These are phyloP conservation scores for Podarcis lilfordi DNA, from an alignment of 2,797 vertebrate genomes.

Conservation along the genomic window DNA sequence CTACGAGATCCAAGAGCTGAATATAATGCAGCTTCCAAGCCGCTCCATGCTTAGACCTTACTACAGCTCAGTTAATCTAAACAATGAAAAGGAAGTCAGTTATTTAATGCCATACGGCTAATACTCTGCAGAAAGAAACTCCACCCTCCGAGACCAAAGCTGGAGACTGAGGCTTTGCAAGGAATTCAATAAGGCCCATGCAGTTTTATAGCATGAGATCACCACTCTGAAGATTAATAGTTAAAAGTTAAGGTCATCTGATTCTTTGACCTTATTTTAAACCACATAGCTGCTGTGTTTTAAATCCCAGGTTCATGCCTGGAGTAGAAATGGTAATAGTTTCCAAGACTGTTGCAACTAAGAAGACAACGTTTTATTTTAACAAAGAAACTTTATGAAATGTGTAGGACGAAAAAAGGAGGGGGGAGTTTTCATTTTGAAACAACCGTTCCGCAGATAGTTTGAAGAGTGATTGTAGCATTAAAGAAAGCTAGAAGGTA, in stretches of 20 bases:
- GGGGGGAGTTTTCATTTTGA: not conserved
- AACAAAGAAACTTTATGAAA: not conserved
- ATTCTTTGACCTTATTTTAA: constrained; percentile 52
- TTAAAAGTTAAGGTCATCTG: constrained; percentile 22
- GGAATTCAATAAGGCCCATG: not conserved
- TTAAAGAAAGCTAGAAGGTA: not conserved
- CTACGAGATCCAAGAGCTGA: constrained; percentile 58
- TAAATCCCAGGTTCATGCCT: constrained; percentile 28
- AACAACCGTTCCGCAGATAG: not conserved
- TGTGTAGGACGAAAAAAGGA: constrained; percentile 1
- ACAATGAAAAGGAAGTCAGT: constrained; percentile 64
- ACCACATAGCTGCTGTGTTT: constrained; percentile 30
- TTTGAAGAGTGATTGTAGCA: not conserved
- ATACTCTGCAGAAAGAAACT: constrained; percentile 40
- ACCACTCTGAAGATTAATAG: constrained; percentile 29
- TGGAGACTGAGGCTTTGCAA: constrained; percentile 30
- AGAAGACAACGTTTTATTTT: constrained; percentile 42
- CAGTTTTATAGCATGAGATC: constrained; percentile 24
- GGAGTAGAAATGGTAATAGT: not conserved
- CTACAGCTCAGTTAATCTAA: constrained; percentile 63
- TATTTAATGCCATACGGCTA: constrained; percentile 46
- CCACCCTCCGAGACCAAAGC: constrained; percentile 43
- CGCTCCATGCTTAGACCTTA: constrained; percentile 9
- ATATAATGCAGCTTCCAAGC: constrained; percentile 47
- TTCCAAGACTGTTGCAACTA: constrained; percentile 30